Evolutionary conservation across 2,888 invertebrate genomes (phyloP), one percentile per base, ranked within the genome.

Genomic region (Elmis aenea): DNA sequence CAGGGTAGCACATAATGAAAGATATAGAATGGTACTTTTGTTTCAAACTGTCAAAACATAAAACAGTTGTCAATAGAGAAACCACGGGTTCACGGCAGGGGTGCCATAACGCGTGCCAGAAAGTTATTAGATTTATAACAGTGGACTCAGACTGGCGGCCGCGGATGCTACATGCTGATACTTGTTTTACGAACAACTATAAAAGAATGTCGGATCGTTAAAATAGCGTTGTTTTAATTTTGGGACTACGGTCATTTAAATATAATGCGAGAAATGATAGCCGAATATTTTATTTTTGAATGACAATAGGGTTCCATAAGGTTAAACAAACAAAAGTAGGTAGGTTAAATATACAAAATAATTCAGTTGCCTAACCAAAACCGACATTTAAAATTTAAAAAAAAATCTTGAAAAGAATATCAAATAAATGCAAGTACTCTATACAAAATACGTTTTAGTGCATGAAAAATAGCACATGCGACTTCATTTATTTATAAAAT

Each of bases 11-110:
- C 29, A 38, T 38, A 38, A 42, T 42, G 33, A 42, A 38, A 43
- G 26, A 25, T 36, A 39, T 46, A 47, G 41, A 50, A 51, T 52
- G 45, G 49, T 51, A 52, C 52, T 55, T 55, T 56, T 55, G 55
- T 56, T 56, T 53, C 49, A 46, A 52, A 48, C 58, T 57, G 59
- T 59, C 58, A 56, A 57, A 57, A 55, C 56, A 59, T 58, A 57
- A 59, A 58, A 56, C 53, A 58, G 57, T 57, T 57, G 55, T 58
- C 57, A 57, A 58, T 57, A 51, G 46, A 42, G 43, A 42, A 45
- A 46, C 46, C 38, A 38, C 46, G 35, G 49, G 44, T 45, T 37
- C 52, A 18, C 52, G 38, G 50, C 48, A 45, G 54, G 54, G 46
- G 50, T 52, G 50, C 55, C 41, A 48, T 54, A 56, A 56, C 53